Evolutionary conservation across 2,888 invertebrate genomes (phyloP).

Genomic region (Eristalis pertinax): DNA sequence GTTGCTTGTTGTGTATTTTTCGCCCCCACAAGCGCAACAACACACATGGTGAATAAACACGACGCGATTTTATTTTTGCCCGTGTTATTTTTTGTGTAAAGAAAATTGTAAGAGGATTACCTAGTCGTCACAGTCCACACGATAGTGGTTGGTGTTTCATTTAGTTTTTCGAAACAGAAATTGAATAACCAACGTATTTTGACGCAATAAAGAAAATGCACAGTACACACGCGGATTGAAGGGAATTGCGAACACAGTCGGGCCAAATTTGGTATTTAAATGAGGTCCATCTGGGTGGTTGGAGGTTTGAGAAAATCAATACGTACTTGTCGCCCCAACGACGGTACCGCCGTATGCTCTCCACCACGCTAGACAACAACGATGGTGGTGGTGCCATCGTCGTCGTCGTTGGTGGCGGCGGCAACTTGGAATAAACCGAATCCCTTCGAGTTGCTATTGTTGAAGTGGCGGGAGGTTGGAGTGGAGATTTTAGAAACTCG

Average conservation of each 20-base stretch:
- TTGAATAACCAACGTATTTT: constrained; percentile 19
- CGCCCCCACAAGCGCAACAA: neutral
- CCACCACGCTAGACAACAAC: constrained; percentile 21
- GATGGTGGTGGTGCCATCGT: neutral
- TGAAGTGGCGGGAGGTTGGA: constrained; percentile 25
- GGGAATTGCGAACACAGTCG: neutral
- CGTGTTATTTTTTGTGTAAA: constrained; percentile 16
- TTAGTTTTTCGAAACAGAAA: constrained; percentile 2
- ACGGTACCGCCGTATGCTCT: neutral
- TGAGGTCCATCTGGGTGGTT: constrained; percentile 56
- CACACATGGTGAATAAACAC: constrained; percentile 6
- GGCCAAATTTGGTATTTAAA: constrained; percentile 62
- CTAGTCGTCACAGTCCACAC: neutral
- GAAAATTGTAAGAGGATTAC: constrained; percentile 68
- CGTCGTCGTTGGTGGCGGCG: neutral
- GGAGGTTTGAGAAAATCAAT: constrained; percentile 64
- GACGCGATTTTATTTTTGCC: constrained; percentile 37
- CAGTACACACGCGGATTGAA: neutral
- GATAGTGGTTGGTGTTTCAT: neutral
- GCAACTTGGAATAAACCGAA: constrained; percentile 11
- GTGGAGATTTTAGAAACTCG: constrained; percentile 41
- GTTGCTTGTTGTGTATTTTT: neutral
- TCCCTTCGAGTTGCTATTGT: constrained; percentile 50
- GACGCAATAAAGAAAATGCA: constrained; percentile 67
- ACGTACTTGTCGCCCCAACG: neutral